Evolutionary conservation across 2,113 vertebrate genomes (phyloP).

Genomic region (Haplotaxodon microlepis): DNA sequence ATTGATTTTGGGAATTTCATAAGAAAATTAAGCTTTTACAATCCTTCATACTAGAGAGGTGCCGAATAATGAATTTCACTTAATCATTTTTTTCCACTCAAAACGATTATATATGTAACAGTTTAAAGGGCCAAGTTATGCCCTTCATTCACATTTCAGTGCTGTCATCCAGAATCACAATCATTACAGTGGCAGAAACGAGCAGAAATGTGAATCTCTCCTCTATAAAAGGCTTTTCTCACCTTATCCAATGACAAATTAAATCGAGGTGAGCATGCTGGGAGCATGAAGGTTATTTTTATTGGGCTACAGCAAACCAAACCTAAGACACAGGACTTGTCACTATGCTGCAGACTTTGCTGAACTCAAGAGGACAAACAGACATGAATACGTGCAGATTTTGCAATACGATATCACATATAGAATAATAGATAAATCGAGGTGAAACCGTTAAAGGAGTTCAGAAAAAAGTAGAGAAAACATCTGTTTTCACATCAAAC

Average conservation of each 20-base stretch:
- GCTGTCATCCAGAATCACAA: background rate
- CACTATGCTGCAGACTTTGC: background rate
- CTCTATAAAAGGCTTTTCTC: background rate
- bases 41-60: background rate
- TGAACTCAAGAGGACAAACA: background rate
- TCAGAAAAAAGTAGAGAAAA: background rate
- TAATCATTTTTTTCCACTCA: background rate
- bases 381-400: background rate
- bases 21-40: background rate
- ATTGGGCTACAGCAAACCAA: background rate
- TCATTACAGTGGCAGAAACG: background rate
- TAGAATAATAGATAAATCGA: background rate
- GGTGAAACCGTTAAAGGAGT: background rate
- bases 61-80: background rate
- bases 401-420: background rate
- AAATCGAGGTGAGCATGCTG: background rate
- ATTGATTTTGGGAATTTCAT: background rate
- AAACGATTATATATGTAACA: background rate
- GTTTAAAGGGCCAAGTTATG: background rate
- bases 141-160: background rate
- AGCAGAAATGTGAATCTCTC: background rate
- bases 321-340: background rate
- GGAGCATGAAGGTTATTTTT: background rate
- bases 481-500: background rate
- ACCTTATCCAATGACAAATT: background rate